These are phyloP conservation scores for Aratinga solstitialis DNA, from an alignment of 2,797 vertebrate genomes.

Conservation along the genomic window DNA sequence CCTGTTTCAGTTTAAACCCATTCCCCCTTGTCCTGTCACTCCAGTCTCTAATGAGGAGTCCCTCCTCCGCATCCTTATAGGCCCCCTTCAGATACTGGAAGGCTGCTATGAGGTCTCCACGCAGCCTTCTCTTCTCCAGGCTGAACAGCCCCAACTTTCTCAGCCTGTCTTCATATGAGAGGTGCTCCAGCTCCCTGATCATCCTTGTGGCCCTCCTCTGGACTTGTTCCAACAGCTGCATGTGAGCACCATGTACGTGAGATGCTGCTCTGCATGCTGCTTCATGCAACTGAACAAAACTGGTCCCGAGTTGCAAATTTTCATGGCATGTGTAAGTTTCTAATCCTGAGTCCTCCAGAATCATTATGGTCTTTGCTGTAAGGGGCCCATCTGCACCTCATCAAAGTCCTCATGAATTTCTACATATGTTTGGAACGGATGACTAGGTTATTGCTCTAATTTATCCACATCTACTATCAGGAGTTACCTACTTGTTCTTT, in stretches of 20 bases:
- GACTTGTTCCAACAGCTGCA: not conserved
- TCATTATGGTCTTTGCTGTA: not conserved
- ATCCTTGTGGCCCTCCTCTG: not conserved
- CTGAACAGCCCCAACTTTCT: not conserved
- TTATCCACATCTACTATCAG: not conserved
- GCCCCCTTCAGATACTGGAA: not conserved
- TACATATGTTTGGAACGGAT: not conserved
- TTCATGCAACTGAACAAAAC: not conserved
- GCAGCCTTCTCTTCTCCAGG: not conserved
- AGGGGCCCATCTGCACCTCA: not conserved
- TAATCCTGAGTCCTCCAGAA: not conserved
- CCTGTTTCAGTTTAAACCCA: not conserved
- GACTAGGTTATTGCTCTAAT: slow-evolving; percentile 1
- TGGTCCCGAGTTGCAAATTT: not conserved
- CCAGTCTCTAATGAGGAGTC: not conserved
- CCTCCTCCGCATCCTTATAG: not conserved
- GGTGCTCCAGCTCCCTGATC: not conserved
- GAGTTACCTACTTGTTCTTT: slow-evolving; percentile 24
- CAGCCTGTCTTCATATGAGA: not conserved
- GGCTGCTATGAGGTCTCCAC: not conserved
- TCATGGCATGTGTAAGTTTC: not conserved
- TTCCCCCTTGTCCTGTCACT: not conserved
- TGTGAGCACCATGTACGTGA: not conserved
- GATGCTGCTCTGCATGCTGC: not conserved
- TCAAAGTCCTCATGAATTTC: not conserved